phyloP scores from a whole-genome alignment of 2,113 vertebrate genomes.

The Phodopus roborovskii region DNA sequence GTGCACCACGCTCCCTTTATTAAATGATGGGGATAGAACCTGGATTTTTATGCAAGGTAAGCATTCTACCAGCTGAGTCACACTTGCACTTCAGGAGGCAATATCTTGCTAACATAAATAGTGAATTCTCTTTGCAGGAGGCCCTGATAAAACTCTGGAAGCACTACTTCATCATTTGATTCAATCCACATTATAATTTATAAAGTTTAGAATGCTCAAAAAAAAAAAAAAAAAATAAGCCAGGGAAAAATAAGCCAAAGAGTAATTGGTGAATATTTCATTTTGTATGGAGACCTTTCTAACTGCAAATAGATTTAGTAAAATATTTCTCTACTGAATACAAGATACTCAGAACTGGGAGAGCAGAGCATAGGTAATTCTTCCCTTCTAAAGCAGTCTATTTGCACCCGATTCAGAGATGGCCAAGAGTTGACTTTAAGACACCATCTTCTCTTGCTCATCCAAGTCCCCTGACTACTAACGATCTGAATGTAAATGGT shows the following conservation, averaged over 20 bases:
- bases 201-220: constrained; percentile 1
- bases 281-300: constrained; percentile 9
- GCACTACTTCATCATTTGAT: background rate
- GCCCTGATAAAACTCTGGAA: background rate
- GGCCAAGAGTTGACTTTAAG: background rate
- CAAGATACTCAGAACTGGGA: constrained; percentile 6
- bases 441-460: constrained; percentile 1
- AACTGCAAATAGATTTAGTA: background rate
- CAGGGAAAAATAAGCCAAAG: constrained; percentile 5
- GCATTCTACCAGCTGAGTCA: background rate
- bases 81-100: background rate
- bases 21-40: too few species aligned
- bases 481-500: constrained; percentile 15
- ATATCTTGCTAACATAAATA: too few species aligned
- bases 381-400: background rate
- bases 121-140: background rate
- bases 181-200: constrained; percentile 1
- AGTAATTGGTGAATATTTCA: constrained; percentile 28
- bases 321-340: constrained; percentile 49
- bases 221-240: background rate
- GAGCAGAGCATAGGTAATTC: background rate
- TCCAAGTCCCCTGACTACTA: background rate
- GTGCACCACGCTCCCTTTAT: too few species aligned
- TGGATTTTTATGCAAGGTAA: background rate
- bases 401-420: background rate